These are phyloP conservation scores for Ceyx cyanopectus DNA, from an alignment of 2,113 vertebrate genomes.

Conservation along the genomic window DNA sequence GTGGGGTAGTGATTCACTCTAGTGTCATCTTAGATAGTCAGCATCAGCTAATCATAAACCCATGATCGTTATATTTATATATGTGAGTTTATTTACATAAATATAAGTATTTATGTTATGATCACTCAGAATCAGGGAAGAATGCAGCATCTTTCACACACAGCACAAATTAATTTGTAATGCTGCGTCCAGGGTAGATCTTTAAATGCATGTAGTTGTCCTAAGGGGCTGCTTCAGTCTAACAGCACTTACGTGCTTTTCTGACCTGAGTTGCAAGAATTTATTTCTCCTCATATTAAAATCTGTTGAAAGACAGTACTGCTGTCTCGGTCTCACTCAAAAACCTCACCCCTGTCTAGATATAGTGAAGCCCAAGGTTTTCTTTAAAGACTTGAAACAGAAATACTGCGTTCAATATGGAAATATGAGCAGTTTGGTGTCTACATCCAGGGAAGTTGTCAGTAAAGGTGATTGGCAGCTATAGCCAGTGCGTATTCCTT, in stretches of 20 bases:
- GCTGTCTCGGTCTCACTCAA: background rate
- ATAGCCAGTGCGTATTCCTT: background rate
- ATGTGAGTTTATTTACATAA: slow-evolving; percentile 26
- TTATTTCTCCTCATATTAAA: background rate
- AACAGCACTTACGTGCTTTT: background rate
- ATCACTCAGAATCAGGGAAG: slow-evolving; percentile 52
- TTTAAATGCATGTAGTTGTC: background rate
- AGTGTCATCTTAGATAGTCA: slow-evolving; percentile 69
- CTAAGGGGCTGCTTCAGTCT: background rate
- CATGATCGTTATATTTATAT: slow-evolving; percentile 50
- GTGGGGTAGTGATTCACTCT: slow-evolving; percentile 71
- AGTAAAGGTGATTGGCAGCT: background rate
- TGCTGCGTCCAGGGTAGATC: background rate
- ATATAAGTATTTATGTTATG: slow-evolving; percentile 35
- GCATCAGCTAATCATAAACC: slow-evolving; percentile 70
- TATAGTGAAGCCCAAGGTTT: background rate
- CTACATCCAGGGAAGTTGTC: background rate
- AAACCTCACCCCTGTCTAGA: background rate
- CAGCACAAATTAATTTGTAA: slow-evolving; percentile 11
- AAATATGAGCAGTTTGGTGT: background rate
- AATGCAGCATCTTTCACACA: slow-evolving; percentile 14
- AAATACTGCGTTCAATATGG: background rate
- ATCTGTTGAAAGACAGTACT: background rate
- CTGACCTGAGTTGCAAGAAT: background rate
- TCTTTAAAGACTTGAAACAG: background rate